A percentile compares a stretch with the other conserved stretches of the same genome.
Evolutionary conservation across 2,888 invertebrate genomes (phyloP).

Genomic region (Eilema griseolum): DNA sequence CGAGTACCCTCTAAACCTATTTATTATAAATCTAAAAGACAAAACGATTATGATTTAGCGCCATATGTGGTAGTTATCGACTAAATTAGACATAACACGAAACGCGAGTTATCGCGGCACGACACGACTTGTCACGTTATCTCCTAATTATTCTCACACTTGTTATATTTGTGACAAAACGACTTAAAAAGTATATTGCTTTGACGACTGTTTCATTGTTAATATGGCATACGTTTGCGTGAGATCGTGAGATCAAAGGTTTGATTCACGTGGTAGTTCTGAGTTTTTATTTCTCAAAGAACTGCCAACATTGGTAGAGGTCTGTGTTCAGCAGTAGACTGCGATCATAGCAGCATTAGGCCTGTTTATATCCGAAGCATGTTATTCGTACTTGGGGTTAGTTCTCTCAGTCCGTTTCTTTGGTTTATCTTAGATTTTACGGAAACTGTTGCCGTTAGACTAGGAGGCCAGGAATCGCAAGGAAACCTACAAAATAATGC

Average conservation of each 20-base stretch:
- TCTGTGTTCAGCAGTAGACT: too few relatives aligned
- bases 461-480: too few relatives aligned
- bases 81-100: slow-evolving; percentile 47
- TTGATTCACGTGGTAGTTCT: too few relatives aligned
- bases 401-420: too few relatives aligned
- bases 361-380: too few relatives aligned
- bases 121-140: slow-evolving; percentile 52
- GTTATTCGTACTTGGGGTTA: too few relatives aligned
- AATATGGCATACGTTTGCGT: background rate
- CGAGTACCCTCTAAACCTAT: slow-evolving; percentile 5
- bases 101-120: slow-evolving; percentile 40
- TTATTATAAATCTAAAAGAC: slow-evolving; percentile 30
- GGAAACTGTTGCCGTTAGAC: too few relatives aligned
- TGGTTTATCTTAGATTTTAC: too few relatives aligned
- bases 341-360: too few relatives aligned
- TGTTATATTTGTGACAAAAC: slow-evolving; percentile 32
- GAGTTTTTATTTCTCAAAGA: too few relatives aligned
- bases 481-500: too few relatives aligned
- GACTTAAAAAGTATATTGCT: background rate
- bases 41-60: slow-evolving; percentile 45
- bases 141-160: slow-evolving; percentile 55
- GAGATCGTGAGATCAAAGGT: background rate
- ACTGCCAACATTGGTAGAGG: too few relatives aligned
- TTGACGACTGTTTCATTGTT: background rate
- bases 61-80: slow-evolving; percentile 47